Evolutionary conservation across 2,113 vertebrate species (phyloP).

Genomic region (Dipodomys spectabilis): DNA sequence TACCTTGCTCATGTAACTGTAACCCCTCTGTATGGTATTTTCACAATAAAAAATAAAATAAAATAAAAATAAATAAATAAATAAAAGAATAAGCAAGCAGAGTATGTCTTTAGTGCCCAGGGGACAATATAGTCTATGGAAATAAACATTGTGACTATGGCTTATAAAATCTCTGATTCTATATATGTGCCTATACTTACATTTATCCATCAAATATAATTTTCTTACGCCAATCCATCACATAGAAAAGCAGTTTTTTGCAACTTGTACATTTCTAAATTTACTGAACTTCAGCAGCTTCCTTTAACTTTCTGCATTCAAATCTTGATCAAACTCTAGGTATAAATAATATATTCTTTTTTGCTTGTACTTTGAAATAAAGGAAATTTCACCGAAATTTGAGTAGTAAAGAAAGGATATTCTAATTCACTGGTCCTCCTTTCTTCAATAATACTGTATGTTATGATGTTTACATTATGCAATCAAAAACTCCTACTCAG

Average conservation of each 20-base stretch:
- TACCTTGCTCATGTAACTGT: too few species aligned
- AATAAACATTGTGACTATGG: background rate
- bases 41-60: too few species aligned
- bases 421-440: too few species aligned
- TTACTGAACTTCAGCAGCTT: background rate
- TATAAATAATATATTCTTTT: background rate
- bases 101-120: background rate
- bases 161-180: background rate
- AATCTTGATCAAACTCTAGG: background rate
- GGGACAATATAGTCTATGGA: background rate
- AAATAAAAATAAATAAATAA: too few species aligned
- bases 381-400: background rate
- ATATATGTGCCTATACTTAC: background rate
- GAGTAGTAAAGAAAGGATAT: too few species aligned
- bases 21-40: too few species aligned
- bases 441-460: too few species aligned
- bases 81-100: background rate
- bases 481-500: too few species aligned
- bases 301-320: background rate
- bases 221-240: background rate
- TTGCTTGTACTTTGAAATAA: background rate
- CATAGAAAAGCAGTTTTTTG: background rate
- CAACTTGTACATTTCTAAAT: background rate
- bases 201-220: background rate
- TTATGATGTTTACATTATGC: too few species aligned